Conservation (phyloP, 2,113 vertebrate species). For the Acinonyx jubatus region DNA sequence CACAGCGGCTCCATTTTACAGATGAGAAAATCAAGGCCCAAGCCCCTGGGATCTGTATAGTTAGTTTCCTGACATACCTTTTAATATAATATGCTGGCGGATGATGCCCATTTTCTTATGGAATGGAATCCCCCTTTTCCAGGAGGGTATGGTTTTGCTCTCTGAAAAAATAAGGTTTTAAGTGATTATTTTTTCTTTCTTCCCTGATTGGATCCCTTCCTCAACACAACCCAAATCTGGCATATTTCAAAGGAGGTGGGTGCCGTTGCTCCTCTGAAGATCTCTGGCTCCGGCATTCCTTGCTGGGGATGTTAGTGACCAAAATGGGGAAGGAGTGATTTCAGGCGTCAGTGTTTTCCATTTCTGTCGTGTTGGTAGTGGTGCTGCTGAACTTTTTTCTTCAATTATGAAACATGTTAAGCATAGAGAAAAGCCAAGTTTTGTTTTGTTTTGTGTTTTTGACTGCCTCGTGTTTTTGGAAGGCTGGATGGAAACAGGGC, state of each 20-base stretch:
- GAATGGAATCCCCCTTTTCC: neutral
- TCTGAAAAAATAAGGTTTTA: slow-evolving; percentile 27
- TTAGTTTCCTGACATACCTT: neutral
- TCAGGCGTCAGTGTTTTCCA: neutral
- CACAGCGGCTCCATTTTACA: neutral
- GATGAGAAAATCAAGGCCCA: neutral
- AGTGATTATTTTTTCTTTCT: neutral
- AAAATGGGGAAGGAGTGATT: neutral
- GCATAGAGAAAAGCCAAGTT: neutral
- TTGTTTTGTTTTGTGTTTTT: neutral
- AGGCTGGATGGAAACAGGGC: neutral
- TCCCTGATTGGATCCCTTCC: neutral
- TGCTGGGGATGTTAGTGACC: neutral
- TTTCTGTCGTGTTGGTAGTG: neutral
- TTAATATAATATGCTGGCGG: rapidly evolving
- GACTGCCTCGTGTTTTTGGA: neutral
- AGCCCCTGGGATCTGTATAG: neutral
- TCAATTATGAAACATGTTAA: slow-evolving; percentile 48
- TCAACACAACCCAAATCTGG: neutral
- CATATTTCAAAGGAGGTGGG: neutral
- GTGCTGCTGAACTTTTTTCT: neutral
- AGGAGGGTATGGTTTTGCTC: neutral
- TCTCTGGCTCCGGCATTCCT: neutral
- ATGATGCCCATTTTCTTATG: neutral
- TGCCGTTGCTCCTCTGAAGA: neutral